phyloP scores from a whole-genome alignment of 2,113 vertebrate genomes.

The Rhagologus leucostigma region DNA sequence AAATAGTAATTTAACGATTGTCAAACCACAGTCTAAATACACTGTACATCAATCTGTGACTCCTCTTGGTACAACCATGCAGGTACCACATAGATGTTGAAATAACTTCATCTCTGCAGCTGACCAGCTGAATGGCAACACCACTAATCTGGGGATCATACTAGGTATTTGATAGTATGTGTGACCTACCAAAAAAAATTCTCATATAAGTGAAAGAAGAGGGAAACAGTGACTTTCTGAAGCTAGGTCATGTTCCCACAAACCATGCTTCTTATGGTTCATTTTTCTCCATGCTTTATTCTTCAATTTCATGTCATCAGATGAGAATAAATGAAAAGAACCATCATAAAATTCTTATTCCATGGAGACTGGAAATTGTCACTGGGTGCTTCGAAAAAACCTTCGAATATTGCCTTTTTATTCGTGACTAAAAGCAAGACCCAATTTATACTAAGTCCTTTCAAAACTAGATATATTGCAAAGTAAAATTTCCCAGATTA shows the following conservation, averaged over 20 bases:
- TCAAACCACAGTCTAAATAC: not conserved
- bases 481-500: not conserved
- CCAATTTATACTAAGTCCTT: not conserved
- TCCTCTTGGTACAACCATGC: not conserved
- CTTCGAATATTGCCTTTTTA: not conserved
- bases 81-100: not conserved
- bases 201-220: not conserved
- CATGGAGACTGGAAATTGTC: not conserved
- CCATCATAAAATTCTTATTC: not conserved
- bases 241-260: not conserved
- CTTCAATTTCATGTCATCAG: not conserved
- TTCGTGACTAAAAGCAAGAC: not conserved
- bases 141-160: not conserved
- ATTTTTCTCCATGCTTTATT: not conserved
- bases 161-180: not conserved
- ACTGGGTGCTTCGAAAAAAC: not conserved
- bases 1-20: not conserved
- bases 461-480: not conserved
- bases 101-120: not conserved
- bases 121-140: not conserved
- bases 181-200: not conserved
- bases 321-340: not conserved
- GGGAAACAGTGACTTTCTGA: not conserved
- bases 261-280: not conserved
- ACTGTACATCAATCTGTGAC: not conserved